Evolutionary conservation across 2,113 vertebrate genomes (phyloP).

Genomic region (Nibea coibor): DNA sequence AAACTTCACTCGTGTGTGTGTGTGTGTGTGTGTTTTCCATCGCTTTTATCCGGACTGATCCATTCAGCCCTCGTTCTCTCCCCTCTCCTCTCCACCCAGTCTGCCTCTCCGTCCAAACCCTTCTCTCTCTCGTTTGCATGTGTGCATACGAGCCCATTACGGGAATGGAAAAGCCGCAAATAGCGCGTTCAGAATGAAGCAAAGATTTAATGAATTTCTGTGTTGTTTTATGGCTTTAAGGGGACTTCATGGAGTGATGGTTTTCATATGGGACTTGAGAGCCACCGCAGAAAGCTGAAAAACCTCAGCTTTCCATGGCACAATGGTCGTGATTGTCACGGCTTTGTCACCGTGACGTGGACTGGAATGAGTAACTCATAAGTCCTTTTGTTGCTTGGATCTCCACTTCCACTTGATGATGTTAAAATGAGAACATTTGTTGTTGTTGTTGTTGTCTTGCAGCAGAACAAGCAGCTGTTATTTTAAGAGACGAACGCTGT

Average conservation of each 20-base stretch:
- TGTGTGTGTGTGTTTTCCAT: slow-evolving; percentile 42
- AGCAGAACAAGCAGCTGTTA: slow-evolving; percentile 8
- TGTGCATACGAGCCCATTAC: slow-evolving; percentile 60
- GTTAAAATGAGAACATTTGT: slow-evolving; percentile 37
- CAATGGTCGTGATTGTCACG: slow-evolving; percentile 59
- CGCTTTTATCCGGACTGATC: slow-evolving; percentile 41
- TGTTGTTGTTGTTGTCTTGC: slow-evolving; percentile 41
- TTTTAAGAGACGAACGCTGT: background rate
- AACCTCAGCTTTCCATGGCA: slow-evolving; percentile 69
- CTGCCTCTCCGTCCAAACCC: slow-evolving; percentile 37
- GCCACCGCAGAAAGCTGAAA: slow-evolving; percentile 62
- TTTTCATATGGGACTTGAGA: slow-evolving; percentile 75
- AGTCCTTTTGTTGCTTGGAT: slow-evolving; percentile 1
- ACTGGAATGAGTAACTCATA: slow-evolving; percentile 35
- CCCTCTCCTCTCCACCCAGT: slow-evolving; percentile 32
- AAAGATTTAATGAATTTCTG: slow-evolving; percentile 74
- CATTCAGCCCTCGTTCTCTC: slow-evolving; percentile 9
- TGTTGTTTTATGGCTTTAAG: slow-evolving; percentile 75
- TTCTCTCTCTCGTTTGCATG: slow-evolving; percentile 57
- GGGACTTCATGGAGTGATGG: slow-evolving; percentile 66
- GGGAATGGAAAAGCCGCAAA: slow-evolving; percentile 72
- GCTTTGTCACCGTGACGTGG: slow-evolving; percentile 50
- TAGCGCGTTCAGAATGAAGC: slow-evolving; percentile 57
- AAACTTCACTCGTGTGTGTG: slow-evolving; percentile 14
- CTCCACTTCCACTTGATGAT: slow-evolving; percentile 16